phyloP scores from a whole-genome alignment of 2,797 vertebrate species.

The Manis crassicaudata region DNA sequence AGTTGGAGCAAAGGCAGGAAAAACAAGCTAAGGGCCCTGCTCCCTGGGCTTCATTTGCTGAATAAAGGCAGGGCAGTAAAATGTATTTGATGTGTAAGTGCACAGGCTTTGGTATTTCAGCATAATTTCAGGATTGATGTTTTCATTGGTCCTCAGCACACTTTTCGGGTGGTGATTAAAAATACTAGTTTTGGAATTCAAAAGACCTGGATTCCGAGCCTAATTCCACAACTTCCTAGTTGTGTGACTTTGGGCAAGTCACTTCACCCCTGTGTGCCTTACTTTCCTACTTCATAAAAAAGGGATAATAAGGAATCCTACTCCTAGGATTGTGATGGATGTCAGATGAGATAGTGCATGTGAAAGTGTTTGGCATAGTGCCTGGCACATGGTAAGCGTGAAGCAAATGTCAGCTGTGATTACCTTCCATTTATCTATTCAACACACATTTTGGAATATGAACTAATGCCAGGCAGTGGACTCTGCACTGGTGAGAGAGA shows the following conservation, averaged over 20 bases:
- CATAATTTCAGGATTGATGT: constrained; percentile 44
- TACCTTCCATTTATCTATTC: constrained; percentile 17
- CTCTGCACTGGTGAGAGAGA: not conserved
- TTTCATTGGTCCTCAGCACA: constrained; percentile 19
- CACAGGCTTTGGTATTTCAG: constrained; percentile 8
- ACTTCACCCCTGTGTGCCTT: constrained; percentile 38
- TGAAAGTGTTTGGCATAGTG: not conserved
- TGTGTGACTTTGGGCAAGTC: constrained; percentile 36
- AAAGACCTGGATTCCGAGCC: not conserved
- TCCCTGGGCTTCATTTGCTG: constrained; percentile 27
- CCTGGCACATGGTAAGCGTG: not conserved
- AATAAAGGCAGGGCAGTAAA: not conserved
- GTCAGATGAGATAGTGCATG: not conserved
- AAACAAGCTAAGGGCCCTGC: not conserved
- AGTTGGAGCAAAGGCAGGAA: constrained; percentile 42
- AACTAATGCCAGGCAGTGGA: not conserved
- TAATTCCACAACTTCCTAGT: constrained; percentile 8
- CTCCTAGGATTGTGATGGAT: not conserved
- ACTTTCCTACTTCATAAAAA: constrained; percentile 33
- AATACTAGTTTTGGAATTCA: constrained; percentile 31
- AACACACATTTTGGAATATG: not conserved
- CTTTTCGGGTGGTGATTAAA: constrained; percentile 2
- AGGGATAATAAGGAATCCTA: not conserved
- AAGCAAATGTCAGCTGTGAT: not conserved
- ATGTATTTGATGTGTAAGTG: constrained; percentile 7